These are phyloP conservation scores for Cettia cetti DNA, from an alignment of 2,113 vertebrate genomes.

Conservation along the genomic window DNA sequence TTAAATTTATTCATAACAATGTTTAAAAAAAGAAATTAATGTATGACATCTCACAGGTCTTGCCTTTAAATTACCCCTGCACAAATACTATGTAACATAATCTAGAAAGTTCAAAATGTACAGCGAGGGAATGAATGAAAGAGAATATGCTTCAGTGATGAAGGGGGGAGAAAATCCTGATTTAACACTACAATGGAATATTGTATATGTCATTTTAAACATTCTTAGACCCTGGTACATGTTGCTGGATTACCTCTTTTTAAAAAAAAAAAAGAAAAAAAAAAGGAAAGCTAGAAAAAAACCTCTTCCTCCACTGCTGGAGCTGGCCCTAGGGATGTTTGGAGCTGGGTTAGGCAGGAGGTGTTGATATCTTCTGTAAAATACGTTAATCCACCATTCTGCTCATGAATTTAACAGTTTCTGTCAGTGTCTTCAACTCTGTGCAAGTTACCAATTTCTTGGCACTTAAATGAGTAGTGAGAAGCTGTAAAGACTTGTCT, in stretches of 20 bases:
- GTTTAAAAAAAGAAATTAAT: slow-evolving; percentile 79
- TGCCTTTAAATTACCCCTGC: slow-evolving; percentile 87
- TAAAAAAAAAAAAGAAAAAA: slow-evolving; percentile 34
- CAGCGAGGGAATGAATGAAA: slow-evolving; percentile 42
- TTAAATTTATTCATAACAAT: slow-evolving; percentile 89
- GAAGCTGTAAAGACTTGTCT: slow-evolving; percentile 7
- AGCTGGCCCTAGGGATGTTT: slow-evolving; percentile 52
- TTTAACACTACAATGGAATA: slow-evolving; percentile 63
- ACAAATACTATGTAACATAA: slow-evolving; percentile 76
- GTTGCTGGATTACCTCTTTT: slow-evolving; percentile 69
- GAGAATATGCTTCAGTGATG: slow-evolving; percentile 59
- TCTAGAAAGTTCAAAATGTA: slow-evolving; percentile 73
- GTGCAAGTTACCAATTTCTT: slow-evolving; percentile 8
- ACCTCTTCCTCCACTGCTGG: slow-evolving; percentile 50
- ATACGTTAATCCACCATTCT: slow-evolving; percentile 10
- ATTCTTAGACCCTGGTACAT: slow-evolving; percentile 68
- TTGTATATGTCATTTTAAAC: slow-evolving; percentile 71
- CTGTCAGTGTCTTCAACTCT: slow-evolving; percentile 49
- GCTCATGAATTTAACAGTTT: slow-evolving; percentile 43
- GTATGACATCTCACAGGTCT: slow-evolving; percentile 89
- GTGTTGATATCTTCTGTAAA: slow-evolving; percentile 43
- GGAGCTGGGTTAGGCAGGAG: slow-evolving; percentile 36
- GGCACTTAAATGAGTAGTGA: slow-evolving; percentile 7
- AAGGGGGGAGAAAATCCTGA: slow-evolving; percentile 49
- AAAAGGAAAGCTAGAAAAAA: slow-evolving; percentile 9